These are phyloP conservation scores for Periophthalmus magnuspinnatus DNA, from an alignment of 2,797 vertebrate genomes.

Conservation along the genomic window DNA sequence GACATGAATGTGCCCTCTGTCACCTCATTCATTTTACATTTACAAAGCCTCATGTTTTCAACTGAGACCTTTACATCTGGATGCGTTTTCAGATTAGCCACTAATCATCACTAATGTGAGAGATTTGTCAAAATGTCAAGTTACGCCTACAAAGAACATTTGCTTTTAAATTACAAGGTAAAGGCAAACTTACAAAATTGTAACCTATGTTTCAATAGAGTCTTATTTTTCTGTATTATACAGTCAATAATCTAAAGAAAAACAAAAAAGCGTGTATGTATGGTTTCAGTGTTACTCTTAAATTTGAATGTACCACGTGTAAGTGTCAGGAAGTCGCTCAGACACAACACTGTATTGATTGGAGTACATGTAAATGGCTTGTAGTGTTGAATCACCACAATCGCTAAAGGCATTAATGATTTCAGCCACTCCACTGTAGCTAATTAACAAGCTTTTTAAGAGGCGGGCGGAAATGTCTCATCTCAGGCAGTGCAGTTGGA, in stretches of 20 bases:
- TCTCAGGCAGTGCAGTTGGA: constrained; percentile 27
- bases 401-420: constrained; percentile 41
- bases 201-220: background rate
- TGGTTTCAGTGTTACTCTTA: background rate
- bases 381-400: constrained; percentile 52
- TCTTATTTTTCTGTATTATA: background rate
- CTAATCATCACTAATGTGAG: constrained; percentile 18
- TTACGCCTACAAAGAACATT: background rate
- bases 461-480: constrained; percentile 37
- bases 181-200: background rate
- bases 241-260: background rate
- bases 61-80: constrained; percentile 43
- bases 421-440: constrained; percentile 37
- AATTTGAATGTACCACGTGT: background rate
- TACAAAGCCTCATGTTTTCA: constrained; percentile 1
- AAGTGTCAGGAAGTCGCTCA: background rate
- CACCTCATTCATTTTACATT: constrained; percentile 5
- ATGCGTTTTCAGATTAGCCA: constrained; percentile 29
- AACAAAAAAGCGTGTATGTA: background rate
- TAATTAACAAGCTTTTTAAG: constrained; percentile 53
- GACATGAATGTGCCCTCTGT: constrained; percentile 4
- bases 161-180: background rate
- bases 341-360: background rate
- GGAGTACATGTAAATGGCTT: constrained; percentile 21
- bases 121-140: constrained; percentile 43